Base-by-base conservation (phyloP, 1,140 invertebrate genomes). In the Euwallacea similis region DNA sequence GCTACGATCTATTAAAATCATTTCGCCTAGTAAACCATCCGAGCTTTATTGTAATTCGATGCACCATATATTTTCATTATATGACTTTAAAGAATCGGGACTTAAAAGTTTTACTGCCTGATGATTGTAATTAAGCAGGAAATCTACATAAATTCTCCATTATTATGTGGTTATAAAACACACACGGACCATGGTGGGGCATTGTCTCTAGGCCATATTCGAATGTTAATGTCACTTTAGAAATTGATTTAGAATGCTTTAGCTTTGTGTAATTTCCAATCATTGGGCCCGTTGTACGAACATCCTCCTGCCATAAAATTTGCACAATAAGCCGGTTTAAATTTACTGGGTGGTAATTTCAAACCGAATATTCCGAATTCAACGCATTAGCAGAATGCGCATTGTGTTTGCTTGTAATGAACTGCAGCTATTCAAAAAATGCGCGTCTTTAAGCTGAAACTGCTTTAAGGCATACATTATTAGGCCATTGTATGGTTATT, bases 331-430 rank as follows among this genome's bases (percentile, higher is more conserved):
- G 63, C 13, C 44, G 2, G 15, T 65, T 55, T 54, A 15, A 66
- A 66, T 66, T 66, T 66, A 66, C 58, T 58, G 65, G 65, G 65
- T 66, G 65, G 65, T 58, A 66, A 69, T 61, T 60, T 61, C 21
- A 53, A 50, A 69, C 16, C 44, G 46, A 69, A 69, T 69, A 69
- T 50, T 69, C 47, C 58, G 56, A 60, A 69, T 69, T 66, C 53
- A 43, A 58, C 41, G 56, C 58, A 61, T 69, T 69, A 69, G 56
- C 66, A 61, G 58, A 69, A 69, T 69, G 42, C 66, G 66, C 66
- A 69, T 69, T 69, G 66, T 69, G 56, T 69, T 60, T 54, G 56
- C 43, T 50, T 69, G 66, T 69, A 69, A 69, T 69, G 66, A 69
- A 69, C 66, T 69, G 66, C 44, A 54, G 58, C 43, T 69, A 69